phyloP scores from a whole-genome alignment of 1,140 invertebrate genomes.

The Sycophila sp. region DNA sequence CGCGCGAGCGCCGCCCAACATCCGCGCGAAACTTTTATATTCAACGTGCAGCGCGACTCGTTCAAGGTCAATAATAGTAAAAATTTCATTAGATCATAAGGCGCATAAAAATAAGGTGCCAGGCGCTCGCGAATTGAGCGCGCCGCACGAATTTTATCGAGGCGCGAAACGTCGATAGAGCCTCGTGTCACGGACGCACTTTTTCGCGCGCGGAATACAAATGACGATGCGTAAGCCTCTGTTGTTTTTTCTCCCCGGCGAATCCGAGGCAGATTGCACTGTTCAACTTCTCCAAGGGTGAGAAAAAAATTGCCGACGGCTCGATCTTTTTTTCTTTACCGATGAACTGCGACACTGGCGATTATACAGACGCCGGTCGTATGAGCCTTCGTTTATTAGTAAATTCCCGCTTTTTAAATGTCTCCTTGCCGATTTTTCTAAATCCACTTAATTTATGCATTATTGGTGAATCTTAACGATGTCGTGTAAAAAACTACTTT shows the following conservation, averaged over 20 bases:
- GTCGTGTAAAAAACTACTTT: no score
- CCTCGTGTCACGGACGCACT: conserved; percentile 23
- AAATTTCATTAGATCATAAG: not conserved
- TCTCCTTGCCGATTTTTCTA: no score
- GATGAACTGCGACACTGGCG: no score
- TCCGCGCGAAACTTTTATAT: not conserved
- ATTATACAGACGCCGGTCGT: no score
- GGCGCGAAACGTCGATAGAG: not conserved
- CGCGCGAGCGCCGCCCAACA: no score
- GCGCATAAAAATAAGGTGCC: not conserved
- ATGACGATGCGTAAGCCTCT: not conserved
- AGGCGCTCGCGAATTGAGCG: not conserved
- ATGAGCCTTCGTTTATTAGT: no score
- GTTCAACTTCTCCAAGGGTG: no score
- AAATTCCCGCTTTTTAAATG: no score
- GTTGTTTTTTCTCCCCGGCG: not conserved
- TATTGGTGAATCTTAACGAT: no score
- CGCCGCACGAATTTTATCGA: not conserved
- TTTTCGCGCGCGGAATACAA: conserved; percentile 7
- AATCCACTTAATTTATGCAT: no score
- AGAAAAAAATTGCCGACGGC: no score
- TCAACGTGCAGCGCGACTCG: not conserved
- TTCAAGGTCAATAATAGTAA: not conserved
- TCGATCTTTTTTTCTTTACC: no score
- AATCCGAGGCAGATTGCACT: not conserved